Base-by-base conservation (phyloP, 64 coral and sea anemone genomes). In the Anthopleura sola region DNA sequence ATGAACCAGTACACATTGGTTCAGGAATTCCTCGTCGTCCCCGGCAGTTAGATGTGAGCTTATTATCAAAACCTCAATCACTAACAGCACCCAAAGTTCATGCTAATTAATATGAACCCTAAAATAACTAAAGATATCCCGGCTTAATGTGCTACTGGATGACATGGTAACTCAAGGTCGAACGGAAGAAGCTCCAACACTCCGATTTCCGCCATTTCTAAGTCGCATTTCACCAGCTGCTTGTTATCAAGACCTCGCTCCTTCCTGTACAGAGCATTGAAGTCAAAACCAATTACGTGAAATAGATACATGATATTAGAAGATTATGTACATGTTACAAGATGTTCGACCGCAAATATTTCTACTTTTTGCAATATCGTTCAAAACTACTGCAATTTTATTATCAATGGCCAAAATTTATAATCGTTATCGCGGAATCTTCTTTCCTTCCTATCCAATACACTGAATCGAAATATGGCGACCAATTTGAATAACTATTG, bases 41-140 rank as follows among this genome's bases (percentile, higher is more conserved):
- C n/a, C 7, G 28, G 66, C 29, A 16, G 26, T 34, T n/a, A n/a
- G 9, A 28, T 71, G 66, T 14, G 66, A 32, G 66, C 66, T 31
- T 71, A 71, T 71, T 71, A 71, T 71, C 66, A 31, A 17, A 12
- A 28, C 29, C 31, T 71, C 66, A 71, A 71, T 71, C 66, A 29
- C 66, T 71, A 71, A 71, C 12, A 71, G 66, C 66, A 34, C 26
- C 9, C 66, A 71, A 28, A 71, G 66, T 71, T 71, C 66, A 71
- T 71, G 66, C 16, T 36, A 34, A 71, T 71, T 71, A 71, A 71
- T 71, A 7, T 71, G 66, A 71, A 71, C 29, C 66, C 14, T 62
- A 26, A 71, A 71, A 71, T 71, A 16, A 33, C 29, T 17, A 71
- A 34, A 71, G 29, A 32, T 7, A 71, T 16, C 14, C 66, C 66